Conservation (phyloP, 2,113 vertebrate species). For the Albula glossodonta region DNA sequence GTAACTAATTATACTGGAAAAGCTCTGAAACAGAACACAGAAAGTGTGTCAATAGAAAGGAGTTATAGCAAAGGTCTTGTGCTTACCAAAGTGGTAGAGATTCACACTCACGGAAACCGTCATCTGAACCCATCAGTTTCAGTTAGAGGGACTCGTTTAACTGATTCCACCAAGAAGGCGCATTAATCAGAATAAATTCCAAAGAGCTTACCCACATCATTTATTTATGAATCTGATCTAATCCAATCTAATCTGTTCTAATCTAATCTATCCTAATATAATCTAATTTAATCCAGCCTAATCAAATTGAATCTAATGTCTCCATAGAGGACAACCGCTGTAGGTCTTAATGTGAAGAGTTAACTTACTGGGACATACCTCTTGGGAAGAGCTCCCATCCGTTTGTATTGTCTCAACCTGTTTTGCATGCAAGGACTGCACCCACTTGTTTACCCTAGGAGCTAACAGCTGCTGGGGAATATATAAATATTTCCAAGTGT, state of each 20-base stretch:
- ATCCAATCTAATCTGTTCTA: not conserved
- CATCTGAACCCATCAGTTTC: not conserved
- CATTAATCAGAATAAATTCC: not conserved
- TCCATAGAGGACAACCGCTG: not conserved
- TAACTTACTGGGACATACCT: not conserved
- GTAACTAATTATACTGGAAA: not conserved
- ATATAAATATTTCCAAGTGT: slow-evolving; percentile 31
- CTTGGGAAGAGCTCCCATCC: not conserved
- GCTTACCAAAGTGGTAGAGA: not conserved
- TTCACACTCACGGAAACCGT: not conserved
- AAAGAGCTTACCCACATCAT: not conserved
- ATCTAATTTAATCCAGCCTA: not conserved
- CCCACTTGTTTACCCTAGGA: not conserved
- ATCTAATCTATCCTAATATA: not conserved
- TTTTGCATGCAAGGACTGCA: not conserved
- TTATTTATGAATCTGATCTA: not conserved
- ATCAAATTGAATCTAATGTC: not conserved
- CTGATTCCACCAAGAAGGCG: not conserved
- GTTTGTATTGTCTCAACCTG: not conserved
- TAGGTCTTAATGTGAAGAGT: not conserved
- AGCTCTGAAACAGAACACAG: not conserved
- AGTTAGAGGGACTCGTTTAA: not conserved
- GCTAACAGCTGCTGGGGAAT: slow-evolving; percentile 31
- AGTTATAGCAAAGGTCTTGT: not conserved
- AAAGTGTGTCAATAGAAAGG: not conserved